Evolutionary conservation across 2,888 invertebrate genomes (phyloP).

Genomic region (Pollenia labialis): DNA sequence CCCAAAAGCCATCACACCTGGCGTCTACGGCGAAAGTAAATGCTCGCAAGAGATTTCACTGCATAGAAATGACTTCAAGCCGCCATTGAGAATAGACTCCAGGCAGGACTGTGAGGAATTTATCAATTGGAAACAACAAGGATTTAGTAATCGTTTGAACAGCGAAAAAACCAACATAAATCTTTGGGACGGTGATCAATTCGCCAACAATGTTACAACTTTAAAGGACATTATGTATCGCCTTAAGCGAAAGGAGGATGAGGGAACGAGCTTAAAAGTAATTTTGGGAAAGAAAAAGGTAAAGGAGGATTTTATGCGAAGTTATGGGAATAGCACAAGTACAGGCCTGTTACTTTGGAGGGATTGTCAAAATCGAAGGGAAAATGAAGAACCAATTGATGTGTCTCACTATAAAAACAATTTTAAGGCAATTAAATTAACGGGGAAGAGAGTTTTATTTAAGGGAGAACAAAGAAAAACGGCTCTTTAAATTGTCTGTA

Average conservation of each 20-base stretch:
- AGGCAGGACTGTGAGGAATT: constrained; percentile 32
- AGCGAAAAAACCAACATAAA: constrained; percentile 67
- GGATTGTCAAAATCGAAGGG: constrained; percentile 36
- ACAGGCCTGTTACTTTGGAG: constrained; percentile 71
- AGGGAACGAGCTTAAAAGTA: background rate
- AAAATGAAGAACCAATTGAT: constrained; percentile 57
- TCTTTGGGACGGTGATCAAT: constrained; percentile 74
- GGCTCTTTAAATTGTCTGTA: background rate
- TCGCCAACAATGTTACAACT: constrained; percentile 73
- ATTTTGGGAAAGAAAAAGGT: background rate
- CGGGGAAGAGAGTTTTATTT: background rate
- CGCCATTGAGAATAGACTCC: background rate
- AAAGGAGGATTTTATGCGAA: constrained; percentile 68
- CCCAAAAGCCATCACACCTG: constrained; percentile 70
- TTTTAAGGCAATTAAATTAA: constrained; percentile 25
- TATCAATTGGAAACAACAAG: constrained; percentile 56
- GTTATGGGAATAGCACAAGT: constrained; percentile 75
- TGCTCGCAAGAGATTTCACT: constrained; percentile 37
- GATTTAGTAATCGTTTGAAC: constrained; percentile 73
- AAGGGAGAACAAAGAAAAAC: constrained; percentile 36
- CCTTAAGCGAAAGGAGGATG: constrained; percentile 49
- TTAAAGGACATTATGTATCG: constrained; percentile 74
- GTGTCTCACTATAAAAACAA: constrained; percentile 67
- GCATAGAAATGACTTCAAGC: constrained; percentile 55
- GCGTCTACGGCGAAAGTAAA: constrained; percentile 69